Conservation (phyloP, 1,140 invertebrate species). For the Sitodiplosis mosellana region DNA sequence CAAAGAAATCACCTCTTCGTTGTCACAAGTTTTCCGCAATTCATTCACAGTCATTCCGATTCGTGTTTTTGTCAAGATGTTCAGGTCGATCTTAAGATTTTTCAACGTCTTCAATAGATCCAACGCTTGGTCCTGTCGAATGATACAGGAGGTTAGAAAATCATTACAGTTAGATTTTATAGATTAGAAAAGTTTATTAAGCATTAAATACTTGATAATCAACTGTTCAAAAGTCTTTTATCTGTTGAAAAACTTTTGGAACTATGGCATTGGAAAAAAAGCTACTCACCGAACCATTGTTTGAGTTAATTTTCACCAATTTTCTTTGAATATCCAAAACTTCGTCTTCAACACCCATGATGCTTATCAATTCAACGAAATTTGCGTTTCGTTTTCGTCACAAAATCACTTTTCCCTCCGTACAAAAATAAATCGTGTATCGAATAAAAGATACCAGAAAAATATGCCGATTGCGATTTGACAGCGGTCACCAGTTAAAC, state of each 20-base stretch:
- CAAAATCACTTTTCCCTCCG: too few species aligned
- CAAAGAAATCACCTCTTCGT: slow-evolving; percentile 86
- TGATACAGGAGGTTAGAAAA: too few species aligned
- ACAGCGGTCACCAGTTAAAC: too few species aligned
- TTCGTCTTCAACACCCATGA: slow-evolving; percentile 87
- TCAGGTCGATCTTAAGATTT: slow-evolving; percentile 74
- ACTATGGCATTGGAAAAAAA: background rate
- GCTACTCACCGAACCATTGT: slow-evolving; percentile 61
- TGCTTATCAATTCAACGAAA: slow-evolving; percentile 10
- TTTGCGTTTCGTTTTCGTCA: too few species aligned
- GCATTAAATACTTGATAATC: too few species aligned
- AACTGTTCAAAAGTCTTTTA: too few species aligned
- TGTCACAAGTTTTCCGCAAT: slow-evolving; percentile 81
- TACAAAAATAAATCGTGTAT: too few species aligned
- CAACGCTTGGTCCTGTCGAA: slow-evolving; percentile 60
- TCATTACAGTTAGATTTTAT: too few species aligned
- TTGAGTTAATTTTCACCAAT: slow-evolving; percentile 79
- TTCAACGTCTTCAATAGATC: slow-evolving; percentile 77
- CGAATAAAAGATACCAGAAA: too few species aligned
- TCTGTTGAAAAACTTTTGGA: too few species aligned
- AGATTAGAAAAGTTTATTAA: too few species aligned
- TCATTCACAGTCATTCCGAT: slow-evolving; percentile 99
- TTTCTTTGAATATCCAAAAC: slow-evolving; percentile 88
- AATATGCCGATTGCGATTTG: too few species aligned
- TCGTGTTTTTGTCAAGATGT: slow-evolving; percentile 79